phyloP scores from a whole-genome alignment of 2,888 invertebrate genomes.

The Lobophora halterata region DNA sequence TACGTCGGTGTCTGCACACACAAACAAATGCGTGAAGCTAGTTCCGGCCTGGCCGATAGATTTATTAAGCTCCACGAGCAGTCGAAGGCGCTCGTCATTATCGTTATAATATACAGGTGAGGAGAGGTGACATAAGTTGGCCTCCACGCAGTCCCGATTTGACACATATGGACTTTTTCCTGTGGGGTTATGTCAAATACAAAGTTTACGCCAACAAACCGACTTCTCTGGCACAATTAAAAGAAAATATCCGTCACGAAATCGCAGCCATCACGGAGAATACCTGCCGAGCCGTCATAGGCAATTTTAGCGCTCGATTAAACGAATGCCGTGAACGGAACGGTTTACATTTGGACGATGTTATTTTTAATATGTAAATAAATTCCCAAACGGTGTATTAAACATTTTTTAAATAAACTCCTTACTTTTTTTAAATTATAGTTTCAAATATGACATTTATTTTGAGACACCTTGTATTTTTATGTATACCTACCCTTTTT shows the following conservation, averaged over 20 bases:
- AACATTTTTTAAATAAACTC: background rate
- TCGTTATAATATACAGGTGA: no score
- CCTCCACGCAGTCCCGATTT: slow-evolving; percentile 28
- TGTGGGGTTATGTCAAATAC: slow-evolving; percentile 24
- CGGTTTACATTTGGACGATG: slow-evolving; percentile 1
- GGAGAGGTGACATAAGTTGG: slow-evolving; percentile 16
- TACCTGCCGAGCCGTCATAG: slow-evolving; percentile 21
- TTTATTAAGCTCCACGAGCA: no score
- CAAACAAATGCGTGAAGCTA: no score
- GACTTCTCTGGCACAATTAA: slow-evolving; percentile 17
- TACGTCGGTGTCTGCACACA: no score
- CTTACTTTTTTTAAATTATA: no score
- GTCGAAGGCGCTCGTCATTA: no score
- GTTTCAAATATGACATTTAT: no score
- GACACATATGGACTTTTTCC: slow-evolving; percentile 28
- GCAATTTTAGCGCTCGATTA: slow-evolving; percentile 14
- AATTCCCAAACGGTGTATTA: slow-evolving; percentile 5
- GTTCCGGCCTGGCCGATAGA: no score
- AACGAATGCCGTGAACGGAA: slow-evolving; percentile 5
- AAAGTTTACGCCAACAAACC: slow-evolving; percentile 25
- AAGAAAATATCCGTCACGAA: slow-evolving; percentile 24
- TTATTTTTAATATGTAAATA: slow-evolving; percentile 1
- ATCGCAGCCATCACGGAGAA: slow-evolving; percentile 16
- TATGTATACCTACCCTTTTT: no score
- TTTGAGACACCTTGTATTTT: no score